These are phyloP conservation scores for Gymnocheta viridis DNA, from an alignment of 2,888 invertebrate genomes.

Conservation along the genomic window DNA sequence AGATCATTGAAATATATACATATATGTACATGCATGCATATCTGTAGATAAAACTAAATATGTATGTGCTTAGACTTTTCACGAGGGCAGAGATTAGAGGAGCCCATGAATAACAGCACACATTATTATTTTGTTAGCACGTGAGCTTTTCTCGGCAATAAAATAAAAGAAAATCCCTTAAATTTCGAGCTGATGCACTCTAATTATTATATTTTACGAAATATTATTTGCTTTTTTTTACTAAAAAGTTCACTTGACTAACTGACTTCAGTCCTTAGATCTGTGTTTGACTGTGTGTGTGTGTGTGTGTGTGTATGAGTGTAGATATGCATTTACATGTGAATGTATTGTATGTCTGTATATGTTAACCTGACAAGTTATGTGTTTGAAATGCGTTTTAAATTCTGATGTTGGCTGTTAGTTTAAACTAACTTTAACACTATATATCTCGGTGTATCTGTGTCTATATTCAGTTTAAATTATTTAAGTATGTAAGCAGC, in stretches of 20 bases:
- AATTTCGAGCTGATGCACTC: too few species aligned
- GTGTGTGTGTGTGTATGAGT: background rate
- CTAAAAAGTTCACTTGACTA: background rate
- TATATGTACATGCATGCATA: background rate
- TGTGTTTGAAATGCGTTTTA: slow-evolving; percentile 63
- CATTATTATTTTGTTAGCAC: background rate
- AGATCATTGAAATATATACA: background rate
- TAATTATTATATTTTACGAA: too few species aligned
- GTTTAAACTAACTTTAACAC: slow-evolving; percentile 38
- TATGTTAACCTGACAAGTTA: slow-evolving; percentile 47
- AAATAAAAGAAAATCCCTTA: too few species aligned
- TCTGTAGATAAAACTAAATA: background rate
- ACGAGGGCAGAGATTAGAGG: background rate
- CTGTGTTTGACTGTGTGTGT: background rate
- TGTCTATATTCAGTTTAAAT: slow-evolving; percentile 24
- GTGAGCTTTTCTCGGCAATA: too few species aligned
- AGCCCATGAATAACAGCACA: background rate
- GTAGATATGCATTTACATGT: background rate
- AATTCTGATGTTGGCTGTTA: slow-evolving; percentile 54
- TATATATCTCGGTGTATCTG: background rate
- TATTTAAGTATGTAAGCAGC: slow-evolving; percentile 4
- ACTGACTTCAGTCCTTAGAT: background rate
- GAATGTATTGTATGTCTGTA: slow-evolving; percentile 5
- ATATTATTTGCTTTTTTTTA: too few species aligned
- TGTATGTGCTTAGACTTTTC: background rate